Conservation (phyloP, 1,140 invertebrate genomes). For the Halyomorpha halys region DNA sequence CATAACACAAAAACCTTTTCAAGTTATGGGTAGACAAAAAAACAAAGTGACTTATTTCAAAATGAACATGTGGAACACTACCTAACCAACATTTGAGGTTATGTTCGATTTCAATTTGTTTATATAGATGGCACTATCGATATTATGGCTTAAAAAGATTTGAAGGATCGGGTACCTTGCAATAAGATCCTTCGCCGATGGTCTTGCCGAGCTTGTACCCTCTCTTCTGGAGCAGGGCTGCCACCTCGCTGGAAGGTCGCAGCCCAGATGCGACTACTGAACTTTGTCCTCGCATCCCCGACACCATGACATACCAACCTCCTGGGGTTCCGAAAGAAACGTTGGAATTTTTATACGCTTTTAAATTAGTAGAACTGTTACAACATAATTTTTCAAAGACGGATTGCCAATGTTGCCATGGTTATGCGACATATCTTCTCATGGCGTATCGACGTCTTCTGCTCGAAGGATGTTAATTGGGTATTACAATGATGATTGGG, state of each 20-base stretch:
- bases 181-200: constrained; percentile 40
- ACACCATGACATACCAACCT: constrained; percentile 6
- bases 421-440: no score
- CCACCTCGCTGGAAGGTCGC: background rate
- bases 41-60: no score
- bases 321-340: background rate
- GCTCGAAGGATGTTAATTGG: no score
- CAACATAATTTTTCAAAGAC: no score
- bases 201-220: constrained; percentile 38
- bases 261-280: background rate
- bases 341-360: constrained; percentile 1
- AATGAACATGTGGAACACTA: no score
- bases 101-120: no score
- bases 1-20: no score
- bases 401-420: no score
- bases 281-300: background rate
- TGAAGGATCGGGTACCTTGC: constrained; percentile 37
- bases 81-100: no score
- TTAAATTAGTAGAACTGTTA: background rate
- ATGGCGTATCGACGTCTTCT: no score
- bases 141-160: background rate
- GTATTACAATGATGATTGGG: no score
- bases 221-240: constrained; percentile 21
- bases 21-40: no score
- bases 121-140: background rate